Evolutionary conservation across 2,113 vertebrate species (phyloP), one percentile per base, ranked within the genome.

Genomic region (Sakesphorus luctuosus): DNA sequence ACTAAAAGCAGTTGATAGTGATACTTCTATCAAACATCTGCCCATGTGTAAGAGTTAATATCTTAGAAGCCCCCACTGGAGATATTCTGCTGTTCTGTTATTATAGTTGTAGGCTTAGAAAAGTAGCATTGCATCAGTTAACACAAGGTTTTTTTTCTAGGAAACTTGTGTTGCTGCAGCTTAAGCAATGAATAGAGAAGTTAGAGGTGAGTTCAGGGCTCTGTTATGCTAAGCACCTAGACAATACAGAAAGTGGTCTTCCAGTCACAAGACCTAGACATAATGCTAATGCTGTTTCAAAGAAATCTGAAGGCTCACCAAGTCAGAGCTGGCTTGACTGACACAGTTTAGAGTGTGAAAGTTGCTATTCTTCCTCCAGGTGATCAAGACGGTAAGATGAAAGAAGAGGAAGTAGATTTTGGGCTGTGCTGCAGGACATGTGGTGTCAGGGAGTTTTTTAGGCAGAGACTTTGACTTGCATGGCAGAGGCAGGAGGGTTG

Each of bases 391-490:
- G n/a, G 15, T 55, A 47, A 77, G 8, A 9, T 52, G 68, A 81
- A 83, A 72, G 49, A 53, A 31, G 11, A 66, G 8, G 8, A 75
- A 81, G 59, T 20, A 9, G 38, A 68, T 43, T 75, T 74, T 23
- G 65, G 31, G 11, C 19, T 1, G 0, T 44, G 28, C 16, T 77
- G 33, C 29, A 74, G 25, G 38, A 78, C 75, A 20, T 1, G 1
- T 46, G 47, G 26, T 78, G 38, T 38, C 5, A 4, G 13, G 31
- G 28, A 5, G 24, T 16, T 66, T 20, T 18, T 72, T 47, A 65
- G 18, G 55, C 28, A 63, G 23, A 10, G 29, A 5, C 52, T 38
- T 72, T 2, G 4, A 21, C 23, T 83, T 0, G 0, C 9, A 28
- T 21, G 11, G 38, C 18, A 67, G 50, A 55, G 56, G 23, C 43